Evolutionary conservation across 2,797 vertebrate genomes (phyloP), one percentile per base, ranked within the genome.

Genomic region (Urocyon cinereoargenteus): DNA sequence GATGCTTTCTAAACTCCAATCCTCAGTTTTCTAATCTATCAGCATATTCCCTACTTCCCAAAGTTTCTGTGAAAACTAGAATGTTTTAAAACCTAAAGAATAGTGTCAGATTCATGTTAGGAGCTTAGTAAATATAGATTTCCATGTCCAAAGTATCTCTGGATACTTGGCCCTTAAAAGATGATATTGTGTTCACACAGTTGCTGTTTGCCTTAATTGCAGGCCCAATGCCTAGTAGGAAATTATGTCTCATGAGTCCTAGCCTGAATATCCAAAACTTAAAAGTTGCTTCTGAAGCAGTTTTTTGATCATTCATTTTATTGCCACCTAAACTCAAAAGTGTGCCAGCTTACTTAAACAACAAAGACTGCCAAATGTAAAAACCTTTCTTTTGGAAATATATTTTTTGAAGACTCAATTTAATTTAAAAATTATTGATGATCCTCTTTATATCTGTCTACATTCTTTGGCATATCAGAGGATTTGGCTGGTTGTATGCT

Each of bases 291-390:
- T 86, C 14, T 75, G 40, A 93, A 93, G 86, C 86, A 91, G 31
- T 93, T 96, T 97, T 97, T 81, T 34, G 31, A 75, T 94, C 57
- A 83, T 95, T 96, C 57, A 66, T 97, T 96, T 96, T 97, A 94
- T 86, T 96, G 40, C 36, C 57, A 83, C 36, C 51, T 91, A 91
- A 92, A 92, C 11, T 85, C 49, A 87, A 59, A 92, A 89, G 64
- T 73, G 36, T 88, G 61, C 92, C 70, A 96, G 70, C 53, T 92
- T 89, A 77, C 40, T 95, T 93, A 68, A 97, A 62, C 72, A 79
- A 55, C 85, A 94, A 82, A 89, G 55, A 89, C 73, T 96, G 85
- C 77, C 94, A 96, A 96, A 88, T 91, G 16, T 31, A 97, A 12
- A 92, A 86, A 62, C 1, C 6, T 64, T 93, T 94, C 49, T 89